Evolutionary conservation across 2,797 vertebrate genomes (phyloP), one percentile per base, ranked within the genome.

Genomic region (Spea hammondii): DNA sequence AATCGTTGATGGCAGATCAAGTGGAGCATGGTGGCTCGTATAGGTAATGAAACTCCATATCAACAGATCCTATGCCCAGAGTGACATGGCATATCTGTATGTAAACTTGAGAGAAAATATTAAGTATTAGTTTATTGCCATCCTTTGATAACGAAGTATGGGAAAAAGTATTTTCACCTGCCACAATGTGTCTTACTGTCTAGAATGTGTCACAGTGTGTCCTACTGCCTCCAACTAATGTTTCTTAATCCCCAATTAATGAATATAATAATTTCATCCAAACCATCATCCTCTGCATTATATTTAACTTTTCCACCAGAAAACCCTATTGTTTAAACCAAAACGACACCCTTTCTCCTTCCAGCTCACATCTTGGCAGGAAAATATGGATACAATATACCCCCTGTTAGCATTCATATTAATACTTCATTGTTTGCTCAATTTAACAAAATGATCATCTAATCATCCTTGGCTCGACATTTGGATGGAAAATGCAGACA

Each of bases 371-470:
- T 73, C 62, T 66, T 78, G 76, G 76, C 69, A 60, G 44, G 47
- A 59, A 8, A 66, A 57, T 9, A 71, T 50, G 32, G 14, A 71
- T 6, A 73, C 70, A 69, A 69, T 79, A 50, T 64, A 74, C 47
- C 17, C 48, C 46, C 77, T 74, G 70, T 62, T 48, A 79, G 59
- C 32, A 67, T 66, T 67, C 13, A 6, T 60, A 68, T 74, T 79
- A 79, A 79, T 69, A 62, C 65, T 9, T 49, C 51, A 74, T 79
- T 79, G 77, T 79, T 79, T 79, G 64, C 17, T 17, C 55, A 74
- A 73, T 57, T 79, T 72, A 73, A 68, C 54, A 72, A 14, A 14
- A 57, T 73, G 71, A 73, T 79, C 65, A 53, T 73, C 54, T 51
- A 53, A 74, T 79, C 32, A 54, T 65, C 54, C 65, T 66, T 74